A percentile compares a stretch with the other conserved stretches of the same genome.
Evolutionary conservation across 1,140 invertebrate genomes (phyloP).

Genomic region (Papilio machaon): DNA sequence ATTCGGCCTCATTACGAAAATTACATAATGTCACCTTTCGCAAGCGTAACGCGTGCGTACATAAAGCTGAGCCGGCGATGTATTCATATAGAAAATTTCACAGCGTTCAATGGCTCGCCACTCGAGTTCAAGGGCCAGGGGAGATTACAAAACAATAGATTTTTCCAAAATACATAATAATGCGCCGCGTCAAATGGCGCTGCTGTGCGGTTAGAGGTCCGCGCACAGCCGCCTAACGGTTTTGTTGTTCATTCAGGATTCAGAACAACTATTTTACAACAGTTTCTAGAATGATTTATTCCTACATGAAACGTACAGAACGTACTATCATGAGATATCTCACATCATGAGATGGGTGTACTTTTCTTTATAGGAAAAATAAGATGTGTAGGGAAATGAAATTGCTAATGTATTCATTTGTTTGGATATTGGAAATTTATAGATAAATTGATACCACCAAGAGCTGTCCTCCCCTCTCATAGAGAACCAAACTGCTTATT

Average conservation of each 20-base stretch:
- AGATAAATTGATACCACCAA: no score
- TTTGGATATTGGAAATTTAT: no score
- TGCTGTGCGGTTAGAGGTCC: constrained; percentile 70
- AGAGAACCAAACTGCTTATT: no score
- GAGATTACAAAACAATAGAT: constrained; percentile 80
- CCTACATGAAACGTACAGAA: background rate
- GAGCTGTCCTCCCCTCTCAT: no score
- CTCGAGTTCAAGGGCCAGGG: constrained; percentile 63
- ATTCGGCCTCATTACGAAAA: constrained; percentile 63
- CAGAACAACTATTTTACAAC: constrained; percentile 7
- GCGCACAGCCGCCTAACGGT: constrained; percentile 31
- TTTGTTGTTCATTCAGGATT: constrained; percentile 6
- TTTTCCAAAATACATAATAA: constrained; percentile 81
- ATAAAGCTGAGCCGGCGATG: constrained; percentile 59
- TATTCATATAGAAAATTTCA: constrained; percentile 57
- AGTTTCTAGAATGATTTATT: background rate
- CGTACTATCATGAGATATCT: no score
- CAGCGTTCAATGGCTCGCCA: constrained; percentile 63
- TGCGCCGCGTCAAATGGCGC: constrained; percentile 73
- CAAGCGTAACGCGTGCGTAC: constrained; percentile 47
- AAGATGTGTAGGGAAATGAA: no score
- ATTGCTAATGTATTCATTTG: no score
- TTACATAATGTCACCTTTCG: constrained; percentile 61
- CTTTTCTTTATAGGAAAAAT: no score
- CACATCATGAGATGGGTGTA: no score